A percentile compares a stretch with the other conserved stretches of the same genome.
phyloP scores from a whole-genome alignment of 2,797 vertebrate species.

The Tapera naevia region DNA sequence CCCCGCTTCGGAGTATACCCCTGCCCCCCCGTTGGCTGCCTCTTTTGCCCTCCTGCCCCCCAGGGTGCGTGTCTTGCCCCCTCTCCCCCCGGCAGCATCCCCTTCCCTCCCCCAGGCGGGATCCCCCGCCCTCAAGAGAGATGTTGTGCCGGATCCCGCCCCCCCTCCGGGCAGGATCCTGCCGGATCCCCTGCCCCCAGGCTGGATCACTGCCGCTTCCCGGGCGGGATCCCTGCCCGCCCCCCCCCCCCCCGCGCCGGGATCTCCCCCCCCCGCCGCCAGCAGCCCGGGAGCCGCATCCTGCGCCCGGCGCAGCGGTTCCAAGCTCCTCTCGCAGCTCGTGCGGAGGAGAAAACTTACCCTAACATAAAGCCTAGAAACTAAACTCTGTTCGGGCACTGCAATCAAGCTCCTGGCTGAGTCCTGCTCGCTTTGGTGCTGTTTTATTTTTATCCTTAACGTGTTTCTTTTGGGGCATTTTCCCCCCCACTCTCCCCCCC shows the following conservation, averaged over 20 bases:
- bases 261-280: background rate
- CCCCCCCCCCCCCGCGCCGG: background rate
- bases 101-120: background rate
- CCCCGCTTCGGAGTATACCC: background rate
- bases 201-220: background rate
- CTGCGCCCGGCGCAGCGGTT: background rate
- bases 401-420: background rate
- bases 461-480: background rate
- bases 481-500: fast-evolving
- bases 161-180: constrained; percentile 43
- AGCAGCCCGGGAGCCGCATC: constrained; percentile 17
- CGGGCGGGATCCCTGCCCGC: background rate
- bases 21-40: too few relatives aligned
- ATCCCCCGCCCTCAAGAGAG: constrained; percentile 6
- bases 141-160: background rate
- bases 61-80: background rate
- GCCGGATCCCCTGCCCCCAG: background rate
- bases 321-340: background rate
- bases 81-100: background rate
- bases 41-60: background rate
- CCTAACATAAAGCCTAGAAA: background rate
- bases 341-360: constrained; percentile 27
- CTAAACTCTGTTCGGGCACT: constrained; percentile 22
- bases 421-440: background rate
- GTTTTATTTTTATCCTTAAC: constrained; percentile 31